Base-by-base conservation (phyloP, 1,140 invertebrate genomes). In the Magallana gigas region DNA sequence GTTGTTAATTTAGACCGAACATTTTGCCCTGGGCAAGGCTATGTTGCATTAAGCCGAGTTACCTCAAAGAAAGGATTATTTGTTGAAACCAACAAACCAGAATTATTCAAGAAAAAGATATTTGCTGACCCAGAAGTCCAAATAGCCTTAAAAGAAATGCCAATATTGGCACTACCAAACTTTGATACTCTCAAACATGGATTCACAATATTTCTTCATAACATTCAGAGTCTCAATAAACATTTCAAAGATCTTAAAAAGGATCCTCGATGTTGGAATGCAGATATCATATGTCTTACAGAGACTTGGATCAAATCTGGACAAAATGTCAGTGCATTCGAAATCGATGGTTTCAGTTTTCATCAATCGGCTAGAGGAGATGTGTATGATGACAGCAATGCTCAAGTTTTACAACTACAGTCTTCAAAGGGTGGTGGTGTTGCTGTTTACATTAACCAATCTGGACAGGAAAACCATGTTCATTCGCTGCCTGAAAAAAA, bases 31-130 rank as follows among this genome's bases (percentile, higher is more conserved):
- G 86, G 81, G 16, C 81, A 83, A 57, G 86, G 80, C 8, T 87
- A 87, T 83, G 86, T 87, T 3, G 86, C 82, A 5, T 36, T 84
- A 71, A 87, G 86, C 60, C 57, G 86, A 29, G 86, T 81, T n/a
- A 87, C 82, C 9, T 76, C 86, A 12, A n/a, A 83, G 56, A 4
- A 29, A 7, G 82, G 86, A 58, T 36, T 87, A 8, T 56, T 58
- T 36, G 56, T 87, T 16, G 62, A 60, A 71, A 29, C 59, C 57
- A 71, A 59, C 80, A 57, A 80, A 36, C 1, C 83, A 8, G 83
- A 29, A 16, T n/a, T 59, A 11, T 29, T 84, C 29, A 14, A 84
- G 14, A 84, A 87, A 16, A n/a, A 29, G 8, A 84, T 87, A 12
- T 87, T 60, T 80, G 48, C 82, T 16, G 36, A 82, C 56, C 1